Conservation (phyloP, 2,888 invertebrate species). For the Cataglyphis rosenhaueri region DNA sequence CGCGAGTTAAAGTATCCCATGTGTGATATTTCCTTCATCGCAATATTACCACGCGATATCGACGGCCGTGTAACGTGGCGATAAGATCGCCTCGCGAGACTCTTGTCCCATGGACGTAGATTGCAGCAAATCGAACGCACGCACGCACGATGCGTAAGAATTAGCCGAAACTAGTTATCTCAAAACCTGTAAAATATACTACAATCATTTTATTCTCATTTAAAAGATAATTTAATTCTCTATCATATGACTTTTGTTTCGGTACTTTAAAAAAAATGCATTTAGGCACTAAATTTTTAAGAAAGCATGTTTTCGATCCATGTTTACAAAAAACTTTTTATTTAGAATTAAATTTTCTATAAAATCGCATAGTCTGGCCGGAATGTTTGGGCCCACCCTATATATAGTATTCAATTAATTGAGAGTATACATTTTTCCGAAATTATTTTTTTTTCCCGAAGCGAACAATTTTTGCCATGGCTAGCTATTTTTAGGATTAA, state of each 20-base stretch:
- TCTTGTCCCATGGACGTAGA: not conserved
- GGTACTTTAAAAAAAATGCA: no score
- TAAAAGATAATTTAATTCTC: no score
- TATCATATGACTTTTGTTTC: no score
- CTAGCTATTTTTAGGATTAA: slow-evolving; percentile 29
- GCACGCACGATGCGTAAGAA: slow-evolving; percentile 35
- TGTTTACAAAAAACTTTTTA: no score
- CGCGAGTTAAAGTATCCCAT: slow-evolving; percentile 28
- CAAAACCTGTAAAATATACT: no score
- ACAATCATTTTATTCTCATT: no score
- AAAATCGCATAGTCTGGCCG: no score
- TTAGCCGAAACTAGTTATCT: slow-evolving; percentile 54
- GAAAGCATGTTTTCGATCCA: no score
- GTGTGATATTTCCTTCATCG: slow-evolving; percentile 19
- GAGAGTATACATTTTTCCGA: not conserved
- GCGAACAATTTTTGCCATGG: slow-evolving; percentile 18
- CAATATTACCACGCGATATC: slow-evolving; percentile 42
- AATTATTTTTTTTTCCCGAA: not conserved
- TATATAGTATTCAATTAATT: not conserved
- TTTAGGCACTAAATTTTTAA: no score
- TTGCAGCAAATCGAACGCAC: not conserved
- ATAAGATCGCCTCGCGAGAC: slow-evolving; percentile 35
- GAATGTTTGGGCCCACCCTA: no score
- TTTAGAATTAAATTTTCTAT: no score
- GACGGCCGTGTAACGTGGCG: not conserved